These are phyloP conservation scores for Harpalus rubripes DNA, from an alignment of 2,888 invertebrate species.

Conservation along the genomic window DNA sequence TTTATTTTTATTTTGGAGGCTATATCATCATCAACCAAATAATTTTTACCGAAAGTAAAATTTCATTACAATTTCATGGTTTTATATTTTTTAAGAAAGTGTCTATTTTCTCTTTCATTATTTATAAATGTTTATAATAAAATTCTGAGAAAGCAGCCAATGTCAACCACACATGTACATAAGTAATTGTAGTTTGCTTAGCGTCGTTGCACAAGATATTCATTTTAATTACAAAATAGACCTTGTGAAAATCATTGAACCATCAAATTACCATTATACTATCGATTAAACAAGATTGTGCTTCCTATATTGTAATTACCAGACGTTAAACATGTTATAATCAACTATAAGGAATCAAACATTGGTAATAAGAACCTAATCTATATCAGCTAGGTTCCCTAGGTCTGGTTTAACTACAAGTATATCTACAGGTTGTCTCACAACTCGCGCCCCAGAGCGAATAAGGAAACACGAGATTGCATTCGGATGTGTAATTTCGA, in stretches of 20 bases:
- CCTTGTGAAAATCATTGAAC: conserved; percentile 58
- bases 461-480: too few relatives aligned
- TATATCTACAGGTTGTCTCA: too few relatives aligned
- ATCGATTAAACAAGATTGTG: background rate
- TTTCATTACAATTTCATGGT: background rate
- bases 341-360: background rate
- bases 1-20: background rate
- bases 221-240: conserved; percentile 43
- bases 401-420: too few relatives aligned
- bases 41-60: background rate
- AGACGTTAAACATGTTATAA: background rate
- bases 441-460: too few relatives aligned
- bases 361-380: background rate
- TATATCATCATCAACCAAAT: background rate
- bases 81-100: background rate
- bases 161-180: conserved; percentile 9
- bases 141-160: conserved; percentile 7
- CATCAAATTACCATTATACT: conserved; percentile 44
- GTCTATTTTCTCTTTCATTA: conserved; percentile 40
- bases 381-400: too few relatives aligned
- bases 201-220: conserved; percentile 40
- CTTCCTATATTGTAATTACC: background rate
- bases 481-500: too few relatives aligned
- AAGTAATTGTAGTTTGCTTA: conserved; percentile 11
- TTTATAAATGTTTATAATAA: conserved; percentile 36